These are phyloP conservation scores for Salmo trutta DNA, from an alignment of 2,797 vertebrate species.

Conservation along the genomic window DNA sequence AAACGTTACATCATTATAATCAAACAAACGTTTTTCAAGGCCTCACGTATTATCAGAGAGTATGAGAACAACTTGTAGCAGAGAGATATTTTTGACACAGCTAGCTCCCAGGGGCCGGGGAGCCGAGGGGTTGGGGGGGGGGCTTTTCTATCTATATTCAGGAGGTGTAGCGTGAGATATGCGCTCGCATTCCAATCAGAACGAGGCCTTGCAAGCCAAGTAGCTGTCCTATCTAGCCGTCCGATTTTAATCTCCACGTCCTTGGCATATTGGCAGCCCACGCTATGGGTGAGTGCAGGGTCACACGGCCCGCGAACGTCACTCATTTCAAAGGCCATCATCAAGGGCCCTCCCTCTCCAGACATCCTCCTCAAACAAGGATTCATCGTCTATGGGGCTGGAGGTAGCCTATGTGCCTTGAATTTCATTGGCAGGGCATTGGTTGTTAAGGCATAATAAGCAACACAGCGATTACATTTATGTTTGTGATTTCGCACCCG, in stretches of 20 bases:
- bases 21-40: constrained; percentile 19
- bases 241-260: constrained; percentile 37
- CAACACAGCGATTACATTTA: neutral
- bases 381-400: constrained; percentile 35
- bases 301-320: neutral
- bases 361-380: constrained; percentile 33
- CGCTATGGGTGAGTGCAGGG: constrained; percentile 11
- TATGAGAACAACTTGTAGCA: constrained; percentile 38
- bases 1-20: neutral
- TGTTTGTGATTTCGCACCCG: neutral
- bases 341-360: constrained; percentile 19
- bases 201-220: constrained; percentile 38
- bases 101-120: constrained; percentile 25
- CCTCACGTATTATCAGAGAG: neutral
- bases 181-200: constrained; percentile 50
- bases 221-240: constrained; percentile 39
- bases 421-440: constrained; percentile 31
- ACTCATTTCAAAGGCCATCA: constrained; percentile 35
- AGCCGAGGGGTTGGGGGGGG: constrained; percentile 12
- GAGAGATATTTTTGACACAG: constrained; percentile 45
- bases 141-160: constrained; percentile 29
- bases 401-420: constrained; percentile 27
- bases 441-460: neutral
- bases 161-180: constrained; percentile 28
- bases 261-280: constrained; percentile 32